A percentile compares a stretch with the other conserved stretches of the same genome.
These are phyloP conservation scores for Gymnodraco acuticeps DNA, from an alignment of 2,797 vertebrate species.

Conservation along the genomic window DNA sequence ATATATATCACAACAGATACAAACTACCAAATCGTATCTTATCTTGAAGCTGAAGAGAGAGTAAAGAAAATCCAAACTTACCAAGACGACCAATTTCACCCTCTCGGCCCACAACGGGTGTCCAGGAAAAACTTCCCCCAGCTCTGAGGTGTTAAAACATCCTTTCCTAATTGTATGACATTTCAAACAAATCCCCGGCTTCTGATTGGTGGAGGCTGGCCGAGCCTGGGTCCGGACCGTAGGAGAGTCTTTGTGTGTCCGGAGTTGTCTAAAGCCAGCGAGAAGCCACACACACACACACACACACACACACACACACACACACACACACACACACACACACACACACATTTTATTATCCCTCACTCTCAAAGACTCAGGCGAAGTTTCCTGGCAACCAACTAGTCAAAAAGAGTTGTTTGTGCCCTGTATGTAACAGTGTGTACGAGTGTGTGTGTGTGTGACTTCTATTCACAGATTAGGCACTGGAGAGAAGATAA, in stretches of 20 bases:
- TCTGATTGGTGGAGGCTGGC: conserved; percentile 17
- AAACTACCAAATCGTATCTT: not conserved
- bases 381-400: conserved; percentile 84
- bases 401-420: conserved; percentile 72
- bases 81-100: conserved; percentile 39
- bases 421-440: conserved; percentile 63
- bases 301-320: conserved; percentile 28
- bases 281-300: conserved; percentile 51
- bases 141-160: conserved; percentile 29
- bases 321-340: too few relatives aligned
- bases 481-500: conserved; percentile 68
- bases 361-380: conserved; percentile 75
- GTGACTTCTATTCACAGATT: conserved; percentile 74
- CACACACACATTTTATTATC: conserved; percentile 68
- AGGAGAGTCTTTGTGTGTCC: conserved; percentile 51
- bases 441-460: conserved; percentile 36
- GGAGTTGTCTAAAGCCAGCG: conserved; percentile 43
- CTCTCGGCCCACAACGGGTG: conserved; percentile 24
- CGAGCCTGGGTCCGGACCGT: not conserved
- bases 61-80: conserved; percentile 44
- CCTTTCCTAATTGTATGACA: conserved; percentile 32
- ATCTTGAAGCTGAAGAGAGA: not conserved
- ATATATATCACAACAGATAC: too few relatives aligned
- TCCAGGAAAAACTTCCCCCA: conserved; percentile 17
- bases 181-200: conserved; percentile 46